Base-by-base conservation (phyloP, 2,113 vertebrate genomes). In the Amphilophus citrinellus region DNA sequence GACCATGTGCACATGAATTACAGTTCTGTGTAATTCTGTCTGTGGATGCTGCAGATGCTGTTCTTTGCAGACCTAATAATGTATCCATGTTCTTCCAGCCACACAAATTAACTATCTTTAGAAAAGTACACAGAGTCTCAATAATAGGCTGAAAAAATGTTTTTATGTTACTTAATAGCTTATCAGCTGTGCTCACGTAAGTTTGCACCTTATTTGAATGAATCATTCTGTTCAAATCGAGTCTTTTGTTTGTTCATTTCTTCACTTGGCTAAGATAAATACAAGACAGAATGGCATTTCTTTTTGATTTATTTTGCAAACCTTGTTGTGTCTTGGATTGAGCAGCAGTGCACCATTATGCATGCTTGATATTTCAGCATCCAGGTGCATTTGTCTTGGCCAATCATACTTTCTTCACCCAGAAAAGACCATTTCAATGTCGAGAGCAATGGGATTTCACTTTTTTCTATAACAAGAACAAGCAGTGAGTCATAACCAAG, bases 121-220 rank as follows among this genome's bases (percentile, higher is more conserved):
- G 47, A 76, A 85, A 79, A 79, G 89, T 82, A 88, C 87, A 89
- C 14, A 20, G 77, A 82, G 85, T 89, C 24, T 60, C 20, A 50
- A 32, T 57, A 24, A 76, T 37, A 76, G 3, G 39, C 77, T 47
- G n/a, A 73, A 61, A 80, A 77, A 58, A 56, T 58, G 42, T 60
- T 81, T 63, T 58, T 63, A 37, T 10, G 44, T 65, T 35, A 61
- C 3, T 73, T 56, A 73, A 73, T 56, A 44, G 24, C 37, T 53
- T 57, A 68, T 82, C 35, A 80, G 24, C 61, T 62, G 24, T 80
- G 83, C 66, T 84, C 37, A 66, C 14, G 14, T 75, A 50, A 75
- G 66, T 8, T 1, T 22, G 7, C 27, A 60, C 50, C 3, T 7
- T 20, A 60, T 80, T 78, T 58, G 61, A 18, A 62, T 61, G 56